These are phyloP conservation scores for Pimpla rufipes DNA, from an alignment of 2,888 invertebrate genomes.

Conservation along the genomic window DNA sequence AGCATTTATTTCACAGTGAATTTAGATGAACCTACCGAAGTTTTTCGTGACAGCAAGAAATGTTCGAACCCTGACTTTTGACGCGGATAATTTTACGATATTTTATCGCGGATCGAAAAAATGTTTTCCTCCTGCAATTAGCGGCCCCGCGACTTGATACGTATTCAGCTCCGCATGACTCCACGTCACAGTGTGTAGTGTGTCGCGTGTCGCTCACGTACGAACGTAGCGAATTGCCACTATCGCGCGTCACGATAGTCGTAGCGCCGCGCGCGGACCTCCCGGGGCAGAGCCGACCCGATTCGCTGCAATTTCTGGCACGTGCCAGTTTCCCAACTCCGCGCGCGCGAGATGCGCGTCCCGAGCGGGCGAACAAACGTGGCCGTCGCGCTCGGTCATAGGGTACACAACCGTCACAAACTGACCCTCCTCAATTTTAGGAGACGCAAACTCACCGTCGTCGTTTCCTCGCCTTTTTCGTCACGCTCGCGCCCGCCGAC, in stretches of 20 bases:
- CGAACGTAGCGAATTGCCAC: constrained; percentile 5
- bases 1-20: too few species aligned
- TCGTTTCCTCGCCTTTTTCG: not conserved
- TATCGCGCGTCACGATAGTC: constrained; percentile 17
- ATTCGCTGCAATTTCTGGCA: constrained; percentile 42
- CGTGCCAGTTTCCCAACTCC: constrained; percentile 25
- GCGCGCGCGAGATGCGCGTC: not conserved
- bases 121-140: not conserved
- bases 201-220: constrained; percentile 49
- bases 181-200: constrained; percentile 9
- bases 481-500: not conserved
- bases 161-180: not conserved
- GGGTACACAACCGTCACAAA: constrained; percentile 1
- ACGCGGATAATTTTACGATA: not conserved
- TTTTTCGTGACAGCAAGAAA: too few species aligned
- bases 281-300: constrained; percentile 10
- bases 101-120: not conserved
- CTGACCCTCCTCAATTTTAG: constrained; percentile 55
- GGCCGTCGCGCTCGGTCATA: not conserved
- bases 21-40: too few species aligned
- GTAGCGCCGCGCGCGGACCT: constrained; percentile 5
- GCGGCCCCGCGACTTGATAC: not conserved
- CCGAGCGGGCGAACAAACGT: not conserved
- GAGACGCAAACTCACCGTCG: not conserved
- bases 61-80: not conserved